These are phyloP conservation scores for Dasysyrphus albostriatus DNA, from an alignment of 2,888 invertebrate species.

Conservation along the genomic window DNA sequence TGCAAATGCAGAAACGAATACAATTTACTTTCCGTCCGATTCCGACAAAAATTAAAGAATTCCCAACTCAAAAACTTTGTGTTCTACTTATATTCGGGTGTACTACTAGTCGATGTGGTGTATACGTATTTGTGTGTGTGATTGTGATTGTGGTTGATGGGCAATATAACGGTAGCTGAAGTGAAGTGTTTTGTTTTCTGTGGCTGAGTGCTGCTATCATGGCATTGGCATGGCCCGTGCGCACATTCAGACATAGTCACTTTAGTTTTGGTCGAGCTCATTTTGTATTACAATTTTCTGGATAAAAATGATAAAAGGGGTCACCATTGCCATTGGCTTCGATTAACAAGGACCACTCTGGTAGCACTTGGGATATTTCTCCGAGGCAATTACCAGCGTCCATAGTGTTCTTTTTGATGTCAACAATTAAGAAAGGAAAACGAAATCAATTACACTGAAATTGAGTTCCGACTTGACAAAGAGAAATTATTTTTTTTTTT, in stretches of 20 bases:
- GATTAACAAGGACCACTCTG: slow-evolving; percentile 35
- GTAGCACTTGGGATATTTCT: slow-evolving; percentile 18
- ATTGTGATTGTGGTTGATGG: not conserved
- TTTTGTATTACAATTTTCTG: slow-evolving; percentile 37
- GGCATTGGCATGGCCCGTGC: not conserved
- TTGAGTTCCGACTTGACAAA: slow-evolving; percentile 34
- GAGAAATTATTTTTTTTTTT: not conserved
- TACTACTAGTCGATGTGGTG: not conserved
- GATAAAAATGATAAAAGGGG: slow-evolving; percentile 23
- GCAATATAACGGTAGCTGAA: not conserved
- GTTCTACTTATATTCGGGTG: not conserved
- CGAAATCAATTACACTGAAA: slow-evolving; percentile 45
- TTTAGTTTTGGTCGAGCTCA: slow-evolving; percentile 29
- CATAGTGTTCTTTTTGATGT: slow-evolving; percentile 34
- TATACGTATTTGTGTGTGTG: not conserved
- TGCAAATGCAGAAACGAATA: slow-evolving; percentile 35
- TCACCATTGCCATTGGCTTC: slow-evolving; percentile 28
- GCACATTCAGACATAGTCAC: slow-evolving; percentile 18
- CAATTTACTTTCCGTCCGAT: slow-evolving; percentile 2
- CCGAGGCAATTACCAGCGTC: slow-evolving; percentile 39
- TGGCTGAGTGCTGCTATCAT: slow-evolving; percentile 41
- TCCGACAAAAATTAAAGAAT: slow-evolving; percentile 30
- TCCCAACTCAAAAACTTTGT: not conserved
- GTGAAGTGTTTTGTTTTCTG: slow-evolving; percentile 11
- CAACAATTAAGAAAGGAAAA: slow-evolving; percentile 32